Conservation (phyloP, 2,797 vertebrate species). For the Geotrypetes seraphini region DNA sequence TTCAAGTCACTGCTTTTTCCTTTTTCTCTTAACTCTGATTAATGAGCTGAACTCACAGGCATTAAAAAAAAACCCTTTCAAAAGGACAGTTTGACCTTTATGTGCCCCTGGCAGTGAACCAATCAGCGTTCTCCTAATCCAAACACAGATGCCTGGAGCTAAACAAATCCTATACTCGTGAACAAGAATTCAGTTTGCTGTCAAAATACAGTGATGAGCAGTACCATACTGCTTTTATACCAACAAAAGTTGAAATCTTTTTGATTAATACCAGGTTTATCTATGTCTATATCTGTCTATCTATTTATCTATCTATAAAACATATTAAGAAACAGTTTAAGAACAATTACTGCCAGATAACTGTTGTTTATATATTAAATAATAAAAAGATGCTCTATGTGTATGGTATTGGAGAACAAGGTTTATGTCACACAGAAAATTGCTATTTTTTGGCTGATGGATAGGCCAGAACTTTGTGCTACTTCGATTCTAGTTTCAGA, state of each 20-base stretch:
- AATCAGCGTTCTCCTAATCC: constrained; percentile 89
- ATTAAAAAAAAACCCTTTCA: constrained; percentile 49
- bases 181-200: constrained; percentile 64
- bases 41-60: constrained; percentile 50
- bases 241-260: constrained; percentile 30
- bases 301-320: too few species aligned
- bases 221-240: constrained; percentile 33
- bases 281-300: too few species aligned
- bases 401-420: constrained; percentile 14
- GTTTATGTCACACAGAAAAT: constrained; percentile 14
- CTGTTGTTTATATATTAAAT: constrained; percentile 14
- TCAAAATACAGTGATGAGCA: constrained; percentile 55
- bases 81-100: constrained; percentile 89
- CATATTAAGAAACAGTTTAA: constrained; percentile 10
- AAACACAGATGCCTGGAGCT: constrained; percentile 90
- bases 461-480: constrained; percentile 20
- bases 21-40: constrained; percentile 54
- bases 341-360: constrained; percentile 19
- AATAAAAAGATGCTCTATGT: constrained; percentile 2
- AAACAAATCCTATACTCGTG: constrained; percentile 77
- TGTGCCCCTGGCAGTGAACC: constrained; percentile 82
- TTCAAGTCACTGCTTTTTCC: constrained; percentile 56
- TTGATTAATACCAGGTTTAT: constrained; percentile 26
- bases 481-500: constrained; percentile 27
- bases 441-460: constrained; percentile 40